These are phyloP conservation scores for Drosophila pallidifrons DNA, from an alignment of 1,140 invertebrate genomes.

Conservation along the genomic window DNA sequence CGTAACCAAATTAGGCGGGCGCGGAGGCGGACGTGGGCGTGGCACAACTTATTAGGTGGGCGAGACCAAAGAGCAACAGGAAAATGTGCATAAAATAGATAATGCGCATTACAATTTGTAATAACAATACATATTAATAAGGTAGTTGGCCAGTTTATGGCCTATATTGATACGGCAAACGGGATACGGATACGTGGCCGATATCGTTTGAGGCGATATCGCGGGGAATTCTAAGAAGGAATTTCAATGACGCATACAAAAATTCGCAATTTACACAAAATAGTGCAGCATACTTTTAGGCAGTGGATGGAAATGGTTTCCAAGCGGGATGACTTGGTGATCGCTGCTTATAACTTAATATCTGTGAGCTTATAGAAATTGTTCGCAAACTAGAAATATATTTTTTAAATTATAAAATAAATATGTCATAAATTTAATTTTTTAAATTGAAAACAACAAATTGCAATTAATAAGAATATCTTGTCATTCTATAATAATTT, in stretches of 20 bases:
- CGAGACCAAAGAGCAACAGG: constrained; percentile 65
- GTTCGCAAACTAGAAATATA: too few relatives aligned
- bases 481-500: too few relatives aligned
- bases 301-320: background rate
- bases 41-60: background rate
- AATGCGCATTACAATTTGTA: constrained; percentile 64
- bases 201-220: constrained; percentile 23
- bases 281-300: constrained; percentile 12
- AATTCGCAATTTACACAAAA: background rate
- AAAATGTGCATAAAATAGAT: constrained; percentile 79
- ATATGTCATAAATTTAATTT: too few relatives aligned
- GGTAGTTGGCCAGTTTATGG: constrained; percentile 64
- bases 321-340: background rate
- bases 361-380: too few relatives aligned
- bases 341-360: background rate
- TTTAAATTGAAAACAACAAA: too few relatives aligned
- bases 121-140: constrained; percentile 63
- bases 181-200: constrained; percentile 1
- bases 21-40: background rate
- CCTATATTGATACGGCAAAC: constrained; percentile 28
- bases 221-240: constrained; percentile 46
- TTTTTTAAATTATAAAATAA: too few relatives aligned
- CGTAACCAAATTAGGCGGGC: constrained; percentile 37
- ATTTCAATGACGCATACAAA: constrained; percentile 34
- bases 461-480: too few relatives aligned